Evolutionary conservation across 2,888 invertebrate genomes (phyloP).

Genomic region (Drosophila birchii): DNA sequence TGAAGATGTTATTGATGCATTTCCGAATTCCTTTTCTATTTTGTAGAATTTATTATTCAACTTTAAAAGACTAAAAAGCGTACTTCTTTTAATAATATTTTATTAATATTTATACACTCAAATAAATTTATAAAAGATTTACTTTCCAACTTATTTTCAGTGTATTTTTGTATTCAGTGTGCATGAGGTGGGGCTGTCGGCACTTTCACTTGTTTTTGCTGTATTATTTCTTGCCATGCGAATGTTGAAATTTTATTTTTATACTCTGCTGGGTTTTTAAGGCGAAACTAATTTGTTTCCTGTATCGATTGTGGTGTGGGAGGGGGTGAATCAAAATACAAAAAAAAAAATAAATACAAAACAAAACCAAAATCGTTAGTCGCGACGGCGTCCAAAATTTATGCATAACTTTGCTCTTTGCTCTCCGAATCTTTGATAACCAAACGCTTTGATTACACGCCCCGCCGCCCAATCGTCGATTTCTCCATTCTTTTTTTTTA

Average conservation of each 20-base stretch:
- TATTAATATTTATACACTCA: background rate
- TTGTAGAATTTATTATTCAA: background rate
- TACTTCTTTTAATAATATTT: too few species aligned
- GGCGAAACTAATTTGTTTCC: constrained; percentile 76
- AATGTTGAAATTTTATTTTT: constrained; percentile 26
- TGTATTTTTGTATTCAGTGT: background rate
- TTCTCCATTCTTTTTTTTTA: constrained; percentile 1
- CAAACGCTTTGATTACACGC: constrained; percentile 76
- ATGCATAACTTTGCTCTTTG: constrained; percentile 67
- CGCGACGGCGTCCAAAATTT: constrained; percentile 69
- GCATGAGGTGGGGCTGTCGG: background rate
- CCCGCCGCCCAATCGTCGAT: constrained; percentile 49
- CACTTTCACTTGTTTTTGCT: constrained; percentile 21
- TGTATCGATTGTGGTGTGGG: constrained; percentile 65
- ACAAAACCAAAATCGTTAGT: constrained; percentile 33
- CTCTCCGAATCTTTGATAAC: constrained; percentile 59
- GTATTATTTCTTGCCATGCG: constrained; percentile 5
- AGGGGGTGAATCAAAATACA: background rate
- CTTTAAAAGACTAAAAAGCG: accelerated
- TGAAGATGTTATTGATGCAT: background rate
- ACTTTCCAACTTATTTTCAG: background rate
- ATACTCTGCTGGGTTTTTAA: constrained; percentile 45
- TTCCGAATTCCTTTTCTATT: background rate
- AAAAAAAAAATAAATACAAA: background rate
- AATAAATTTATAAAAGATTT: too few species aligned